These are phyloP conservation scores for Scleropages formosus DNA, from an alignment of 2,797 vertebrate species.

Conservation along the genomic window DNA sequence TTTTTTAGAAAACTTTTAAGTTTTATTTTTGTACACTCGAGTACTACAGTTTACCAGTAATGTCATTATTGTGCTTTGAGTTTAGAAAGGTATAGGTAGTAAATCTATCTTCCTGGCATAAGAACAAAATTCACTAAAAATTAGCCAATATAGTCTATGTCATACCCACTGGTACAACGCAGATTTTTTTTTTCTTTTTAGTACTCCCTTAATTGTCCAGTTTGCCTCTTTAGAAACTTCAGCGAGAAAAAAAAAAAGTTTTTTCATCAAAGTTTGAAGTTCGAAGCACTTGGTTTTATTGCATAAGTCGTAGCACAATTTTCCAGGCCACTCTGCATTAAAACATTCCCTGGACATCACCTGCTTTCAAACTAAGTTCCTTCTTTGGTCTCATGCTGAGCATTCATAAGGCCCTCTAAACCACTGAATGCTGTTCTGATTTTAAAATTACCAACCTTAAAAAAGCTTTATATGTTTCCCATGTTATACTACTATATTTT, in stretches of 20 bases:
- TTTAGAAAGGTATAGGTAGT: no score
- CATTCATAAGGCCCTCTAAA: background rate
- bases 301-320: background rate
- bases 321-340: background rate
- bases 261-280: background rate
- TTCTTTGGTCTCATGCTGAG: constrained; percentile 1
- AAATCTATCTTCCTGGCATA: no score
- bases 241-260: no score
- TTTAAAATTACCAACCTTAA: background rate
- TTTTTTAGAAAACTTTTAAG: no score
- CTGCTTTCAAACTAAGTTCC: background rate
- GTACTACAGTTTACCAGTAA: no score
- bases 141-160: no score
- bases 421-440: background rate
- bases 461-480: background rate
- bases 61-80: no score
- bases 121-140: no score
- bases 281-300: background rate
- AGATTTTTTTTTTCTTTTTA: background rate
- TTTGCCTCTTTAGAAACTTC: background rate
- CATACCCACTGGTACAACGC: background rate
- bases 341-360: background rate
- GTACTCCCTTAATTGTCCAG: background rate
- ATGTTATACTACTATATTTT: no score
- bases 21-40: no score